Conservation (phyloP, 2,888 invertebrate species). For the Drosophila cognata region DNA sequence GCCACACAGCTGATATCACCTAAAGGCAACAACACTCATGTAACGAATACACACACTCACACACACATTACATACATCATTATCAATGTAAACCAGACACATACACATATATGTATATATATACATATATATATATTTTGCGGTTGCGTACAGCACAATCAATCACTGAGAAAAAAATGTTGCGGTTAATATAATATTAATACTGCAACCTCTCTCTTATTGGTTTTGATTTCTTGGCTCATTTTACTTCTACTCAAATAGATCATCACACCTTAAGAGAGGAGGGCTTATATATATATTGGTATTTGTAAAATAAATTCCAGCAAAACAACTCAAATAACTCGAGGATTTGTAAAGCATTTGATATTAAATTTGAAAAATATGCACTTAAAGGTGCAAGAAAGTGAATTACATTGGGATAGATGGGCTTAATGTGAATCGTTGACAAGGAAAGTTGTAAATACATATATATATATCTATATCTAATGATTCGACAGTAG, state of each 20-base stretch:
- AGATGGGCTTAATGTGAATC: neutral
- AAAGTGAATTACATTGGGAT: neutral
- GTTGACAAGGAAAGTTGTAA: neutral
- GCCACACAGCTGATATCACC: conserved; percentile 43
- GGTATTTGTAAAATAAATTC: too few relatives aligned
- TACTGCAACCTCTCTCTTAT: neutral
- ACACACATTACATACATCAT: conserved; percentile 2
- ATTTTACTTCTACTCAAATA: neutral
- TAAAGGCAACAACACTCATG: conserved; percentile 22
- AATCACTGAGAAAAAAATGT: conserved; percentile 37
- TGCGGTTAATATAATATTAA: neutral
- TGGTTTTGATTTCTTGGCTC: neutral
- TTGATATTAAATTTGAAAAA: neutral
- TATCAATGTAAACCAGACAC: conserved; percentile 68
- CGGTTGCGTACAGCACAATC: conserved; percentile 44
- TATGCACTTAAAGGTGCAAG: neutral
- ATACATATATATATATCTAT: neutral
- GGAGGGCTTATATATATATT: neutral
- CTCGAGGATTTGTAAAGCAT: neutral
- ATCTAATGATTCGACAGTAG: neutral
- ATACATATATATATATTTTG: conserved; percentile 35
- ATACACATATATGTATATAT: conserved; percentile 5
- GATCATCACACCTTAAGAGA: neutral
- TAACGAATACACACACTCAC: conserved; percentile 3
- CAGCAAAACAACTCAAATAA: neutral